A percentile compares a stretch with the other conserved stretches of the same genome.
phyloP scores from a whole-genome alignment of 2,888 invertebrate genomes.

The Agrochola lota region DNA sequence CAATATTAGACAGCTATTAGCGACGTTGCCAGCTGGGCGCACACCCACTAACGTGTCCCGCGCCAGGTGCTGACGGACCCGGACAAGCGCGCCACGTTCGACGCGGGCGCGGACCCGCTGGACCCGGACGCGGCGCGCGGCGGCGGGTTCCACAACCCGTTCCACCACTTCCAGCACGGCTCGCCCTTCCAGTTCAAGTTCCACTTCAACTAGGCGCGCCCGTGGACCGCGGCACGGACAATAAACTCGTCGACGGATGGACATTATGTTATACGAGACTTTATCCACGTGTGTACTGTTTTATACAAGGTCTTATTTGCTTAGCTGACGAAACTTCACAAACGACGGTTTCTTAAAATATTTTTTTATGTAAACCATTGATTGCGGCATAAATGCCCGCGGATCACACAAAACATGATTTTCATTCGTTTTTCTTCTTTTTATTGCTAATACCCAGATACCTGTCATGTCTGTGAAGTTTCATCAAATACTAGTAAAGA shows the following conservation, averaged over 20 bases:
- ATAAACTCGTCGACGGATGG: neutral
- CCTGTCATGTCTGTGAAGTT: neutral
- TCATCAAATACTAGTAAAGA: neutral
- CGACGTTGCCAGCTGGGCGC: neutral
- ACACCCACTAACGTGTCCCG: too few relatives aligned
- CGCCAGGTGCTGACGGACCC: constrained; percentile 93
- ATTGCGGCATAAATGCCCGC: neutral
- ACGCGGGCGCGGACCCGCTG: constrained; percentile 98
- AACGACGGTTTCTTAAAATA: neutral
- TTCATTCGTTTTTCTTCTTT: neutral
- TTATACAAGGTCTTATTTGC: neutral
- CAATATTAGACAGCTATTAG: neutral
- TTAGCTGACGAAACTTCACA: neutral
- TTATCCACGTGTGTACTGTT: neutral
- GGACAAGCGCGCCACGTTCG: constrained; percentile 98
- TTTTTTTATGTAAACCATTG: too few relatives aligned
- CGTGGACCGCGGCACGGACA: neutral
- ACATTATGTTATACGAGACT: neutral
- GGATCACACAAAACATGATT: neutral
- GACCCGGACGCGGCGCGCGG: constrained; percentile 96
- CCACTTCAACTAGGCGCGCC: constrained; percentile 94
- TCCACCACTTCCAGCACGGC: constrained; percentile 95
- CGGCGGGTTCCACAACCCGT: constrained; percentile 93
- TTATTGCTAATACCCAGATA: neutral
- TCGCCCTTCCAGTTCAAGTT: constrained; percentile 99